Conservation (phyloP, 2,888 invertebrate genomes). For the Bombyx huttoni region DNA sequence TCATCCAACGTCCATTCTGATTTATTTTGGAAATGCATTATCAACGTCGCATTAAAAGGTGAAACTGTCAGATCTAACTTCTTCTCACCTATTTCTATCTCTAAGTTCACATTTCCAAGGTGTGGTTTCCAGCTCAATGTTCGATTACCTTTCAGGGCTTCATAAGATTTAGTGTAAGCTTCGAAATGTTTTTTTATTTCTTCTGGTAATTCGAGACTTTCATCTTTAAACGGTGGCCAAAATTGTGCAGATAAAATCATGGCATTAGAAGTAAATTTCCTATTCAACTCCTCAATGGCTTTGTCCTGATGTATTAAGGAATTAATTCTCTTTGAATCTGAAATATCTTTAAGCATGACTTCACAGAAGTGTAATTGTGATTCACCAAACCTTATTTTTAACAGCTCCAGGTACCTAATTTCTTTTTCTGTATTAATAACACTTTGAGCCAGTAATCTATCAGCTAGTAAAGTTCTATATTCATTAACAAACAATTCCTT, state of each 20-base stretch:
- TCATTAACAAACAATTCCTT: slow-evolving; percentile 98
- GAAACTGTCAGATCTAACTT: slow-evolving; percentile 87
- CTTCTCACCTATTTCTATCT: slow-evolving; percentile 88
- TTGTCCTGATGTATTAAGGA: slow-evolving; percentile 84
- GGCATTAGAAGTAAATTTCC: slow-evolving; percentile 69
- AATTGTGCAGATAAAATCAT: slow-evolving; percentile 98
- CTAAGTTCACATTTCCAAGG: slow-evolving; percentile 90
- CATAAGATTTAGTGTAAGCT: slow-evolving; percentile 90
- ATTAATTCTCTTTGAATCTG: slow-evolving; percentile 95
- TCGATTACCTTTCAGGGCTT: slow-evolving; percentile 91
- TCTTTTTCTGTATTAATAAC: slow-evolving; percentile 92
- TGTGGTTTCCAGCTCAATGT: slow-evolving; percentile 95
- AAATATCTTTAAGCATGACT: slow-evolving; percentile 98
- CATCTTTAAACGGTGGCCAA: slow-evolving; percentile 98
- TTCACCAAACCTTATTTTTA: slow-evolving; percentile 96
- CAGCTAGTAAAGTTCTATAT: slow-evolving; percentile 93
- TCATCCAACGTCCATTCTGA: slow-evolving; percentile 90
- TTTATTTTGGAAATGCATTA: slow-evolving; percentile 93
- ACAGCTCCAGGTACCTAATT: slow-evolving; percentile 90
- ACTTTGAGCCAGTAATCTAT: slow-evolving; percentile 86
- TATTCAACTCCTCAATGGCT: slow-evolving; percentile 52
- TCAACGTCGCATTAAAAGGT: slow-evolving; percentile 94
- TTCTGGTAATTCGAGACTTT: slow-evolving; percentile 88
- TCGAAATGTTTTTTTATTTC: slow-evolving; percentile 86
- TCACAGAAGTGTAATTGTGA: slow-evolving; percentile 97